These are phyloP conservation scores for Argyra leucocephala DNA, from an alignment of 2,888 invertebrate species.

Conservation along the genomic window DNA sequence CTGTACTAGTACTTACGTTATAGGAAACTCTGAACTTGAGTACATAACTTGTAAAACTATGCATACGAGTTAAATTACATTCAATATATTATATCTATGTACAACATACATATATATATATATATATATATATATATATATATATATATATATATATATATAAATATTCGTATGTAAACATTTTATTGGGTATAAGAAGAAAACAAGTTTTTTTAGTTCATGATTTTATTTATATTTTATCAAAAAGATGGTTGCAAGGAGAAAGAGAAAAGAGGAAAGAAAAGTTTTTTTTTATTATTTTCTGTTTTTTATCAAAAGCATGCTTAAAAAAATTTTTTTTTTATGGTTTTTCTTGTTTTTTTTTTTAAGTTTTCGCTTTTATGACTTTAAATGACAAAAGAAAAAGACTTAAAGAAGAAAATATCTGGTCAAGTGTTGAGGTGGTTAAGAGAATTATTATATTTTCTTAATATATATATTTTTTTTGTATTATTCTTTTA, in stretches of 20 bases:
- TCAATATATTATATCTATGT: too few species aligned
- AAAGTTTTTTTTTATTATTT: neutral
- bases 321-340: neutral
- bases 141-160: neutral
- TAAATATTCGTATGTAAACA: neutral
- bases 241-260: neutral
- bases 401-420: neutral
- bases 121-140: neutral
- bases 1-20: too few species aligned
- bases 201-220: neutral
- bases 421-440: neutral
- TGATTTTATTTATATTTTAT: neutral
- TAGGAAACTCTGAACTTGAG: too few species aligned
- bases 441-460: neutral
- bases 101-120: too few species aligned
- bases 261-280: too few species aligned
- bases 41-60: too few species aligned
- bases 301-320: neutral
- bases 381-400: slow-evolving; percentile 1
- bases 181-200: neutral
- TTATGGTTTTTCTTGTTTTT: neutral
- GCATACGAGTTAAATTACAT: too few species aligned
- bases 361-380: neutral
- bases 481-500: neutral
- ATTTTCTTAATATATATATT: too few species aligned